phyloP scores from a whole-genome alignment of 2,113 vertebrate species.

The Bucco capensis region DNA sequence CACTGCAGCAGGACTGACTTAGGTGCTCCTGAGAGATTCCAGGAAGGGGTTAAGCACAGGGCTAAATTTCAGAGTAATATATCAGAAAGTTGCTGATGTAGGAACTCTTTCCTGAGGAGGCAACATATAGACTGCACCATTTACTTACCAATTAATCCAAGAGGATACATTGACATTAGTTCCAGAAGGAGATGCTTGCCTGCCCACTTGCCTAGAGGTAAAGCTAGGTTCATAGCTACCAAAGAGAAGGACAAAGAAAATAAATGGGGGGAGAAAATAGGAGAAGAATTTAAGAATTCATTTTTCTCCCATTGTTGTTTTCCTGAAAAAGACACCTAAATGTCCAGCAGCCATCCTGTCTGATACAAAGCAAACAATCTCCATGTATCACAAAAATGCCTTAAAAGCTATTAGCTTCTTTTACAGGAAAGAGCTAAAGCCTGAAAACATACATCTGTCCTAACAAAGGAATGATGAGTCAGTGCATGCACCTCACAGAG shows the following conservation, averaged over 20 bases:
- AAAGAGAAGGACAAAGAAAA: constrained; percentile 49
- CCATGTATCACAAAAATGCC: neutral
- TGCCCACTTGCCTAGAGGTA: constrained; percentile 64
- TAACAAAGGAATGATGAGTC: neutral
- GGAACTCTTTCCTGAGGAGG: constrained; percentile 41
- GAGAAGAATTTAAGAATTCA: neutral
- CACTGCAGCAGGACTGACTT: neutral
- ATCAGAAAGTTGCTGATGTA: constrained; percentile 42
- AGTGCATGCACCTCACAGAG: neutral
- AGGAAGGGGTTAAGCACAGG: constrained; percentile 44
- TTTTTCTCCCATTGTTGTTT: neutral
- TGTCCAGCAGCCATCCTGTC: neutral
- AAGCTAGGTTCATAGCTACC: constrained; percentile 32
- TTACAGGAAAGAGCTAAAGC: neutral
- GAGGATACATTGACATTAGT: constrained; percentile 62
- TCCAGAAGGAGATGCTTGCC: constrained; percentile 64
- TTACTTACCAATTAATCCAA: constrained; percentile 72
- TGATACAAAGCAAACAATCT: neutral
- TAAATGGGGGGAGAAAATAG: constrained; percentile 30
- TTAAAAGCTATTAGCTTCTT: neutral
- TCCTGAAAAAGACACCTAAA: neutral
- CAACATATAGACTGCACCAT: constrained; percentile 43
- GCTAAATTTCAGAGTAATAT: constrained; percentile 24
- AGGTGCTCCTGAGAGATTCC: neutral
- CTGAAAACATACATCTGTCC: neutral